Percentiles rank a stretch among this genome's conserved stretches.
phyloP scores from a whole-genome alignment of 2,888 invertebrate genomes.

The Branchipolynoe longqiensis region DNA sequence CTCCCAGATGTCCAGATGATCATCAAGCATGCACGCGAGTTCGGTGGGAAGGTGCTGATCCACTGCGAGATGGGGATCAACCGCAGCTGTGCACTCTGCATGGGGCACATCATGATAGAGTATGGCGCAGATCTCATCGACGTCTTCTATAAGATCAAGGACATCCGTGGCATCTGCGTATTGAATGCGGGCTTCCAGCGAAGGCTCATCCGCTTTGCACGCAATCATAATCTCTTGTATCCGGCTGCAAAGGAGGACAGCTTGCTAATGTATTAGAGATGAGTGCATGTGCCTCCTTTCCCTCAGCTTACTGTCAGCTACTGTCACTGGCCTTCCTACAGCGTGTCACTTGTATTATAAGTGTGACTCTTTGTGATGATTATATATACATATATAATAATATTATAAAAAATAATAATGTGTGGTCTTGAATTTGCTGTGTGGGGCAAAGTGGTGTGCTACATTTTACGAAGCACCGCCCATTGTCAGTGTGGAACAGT shows the following conservation, averaged over 20 bases:
- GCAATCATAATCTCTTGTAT: slow-evolving; percentile 17
- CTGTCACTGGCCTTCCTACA: no score
- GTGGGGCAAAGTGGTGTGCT: no score
- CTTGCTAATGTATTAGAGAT: no score
- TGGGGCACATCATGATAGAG: slow-evolving; percentile 65
- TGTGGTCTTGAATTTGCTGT: no score
- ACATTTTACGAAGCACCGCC: no score
- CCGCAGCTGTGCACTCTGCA: slow-evolving; percentile 66
- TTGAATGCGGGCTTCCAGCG: slow-evolving; percentile 65
- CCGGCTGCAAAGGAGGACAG: not conserved
- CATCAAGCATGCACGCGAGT: slow-evolving; percentile 39
- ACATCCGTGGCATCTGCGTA: slow-evolving; percentile 62
- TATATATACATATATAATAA: no score
- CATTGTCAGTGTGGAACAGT: no score
- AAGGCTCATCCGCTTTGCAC: slow-evolving; percentile 65
- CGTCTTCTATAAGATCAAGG: slow-evolving; percentile 62
- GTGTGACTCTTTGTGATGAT: no score
- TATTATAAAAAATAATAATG: no score
- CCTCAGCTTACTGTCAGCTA: no score
- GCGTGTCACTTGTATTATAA: no score
- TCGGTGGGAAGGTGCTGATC: slow-evolving; percentile 65
- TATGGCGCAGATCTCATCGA: slow-evolving; percentile 60
- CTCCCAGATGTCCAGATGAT: slow-evolving; percentile 4
- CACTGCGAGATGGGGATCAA: slow-evolving; percentile 68
- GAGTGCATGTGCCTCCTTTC: no score